phyloP scores from a whole-genome alignment of 2,797 vertebrate genomes.

The Notolepis coatsorum region DNA sequence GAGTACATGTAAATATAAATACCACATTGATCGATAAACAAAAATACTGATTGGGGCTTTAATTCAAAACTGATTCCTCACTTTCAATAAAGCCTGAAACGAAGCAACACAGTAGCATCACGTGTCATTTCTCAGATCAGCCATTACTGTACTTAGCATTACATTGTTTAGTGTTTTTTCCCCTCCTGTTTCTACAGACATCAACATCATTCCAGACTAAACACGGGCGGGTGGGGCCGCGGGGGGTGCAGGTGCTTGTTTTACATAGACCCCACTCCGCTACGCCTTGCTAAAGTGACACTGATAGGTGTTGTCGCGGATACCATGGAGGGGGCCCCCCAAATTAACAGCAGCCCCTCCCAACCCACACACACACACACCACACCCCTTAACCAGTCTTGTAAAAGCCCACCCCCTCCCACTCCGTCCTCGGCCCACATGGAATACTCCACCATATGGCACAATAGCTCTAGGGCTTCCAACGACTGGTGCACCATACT shows the following conservation, averaged over 20 bases:
- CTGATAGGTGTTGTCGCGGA: slow-evolving; percentile 42
- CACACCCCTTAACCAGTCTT: slow-evolving; percentile 57
- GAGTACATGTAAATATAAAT: too few relatives aligned
- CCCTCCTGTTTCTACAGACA: slow-evolving; percentile 27
- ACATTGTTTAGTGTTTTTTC: neutral
- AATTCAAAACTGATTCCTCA: neutral
- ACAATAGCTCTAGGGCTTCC: slow-evolving; percentile 71
- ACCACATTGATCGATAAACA: too few relatives aligned
- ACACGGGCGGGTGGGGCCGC: slow-evolving; percentile 38
- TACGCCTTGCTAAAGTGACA: slow-evolving; percentile 26
- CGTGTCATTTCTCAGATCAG: slow-evolving; percentile 40
- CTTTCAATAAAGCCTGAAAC: neutral
- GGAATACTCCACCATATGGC: slow-evolving; percentile 79
- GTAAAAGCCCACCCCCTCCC: slow-evolving; percentile 51
- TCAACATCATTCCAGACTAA: slow-evolving; percentile 60
- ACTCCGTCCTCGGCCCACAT: slow-evolving; percentile 50
- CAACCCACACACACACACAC: too few relatives aligned
- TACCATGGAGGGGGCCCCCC: slow-evolving; percentile 32
- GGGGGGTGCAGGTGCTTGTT: slow-evolving; percentile 42
- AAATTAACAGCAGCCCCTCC: slow-evolving; percentile 60
- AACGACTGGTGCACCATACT: slow-evolving; percentile 65
- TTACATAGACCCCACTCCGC: slow-evolving; percentile 32
- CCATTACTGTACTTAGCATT: neutral
- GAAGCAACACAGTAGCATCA: neutral
- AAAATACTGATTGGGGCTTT: too few relatives aligned